phyloP scores from a whole-genome alignment of 2,888 invertebrate species.

The Ischnura elegans region DNA sequence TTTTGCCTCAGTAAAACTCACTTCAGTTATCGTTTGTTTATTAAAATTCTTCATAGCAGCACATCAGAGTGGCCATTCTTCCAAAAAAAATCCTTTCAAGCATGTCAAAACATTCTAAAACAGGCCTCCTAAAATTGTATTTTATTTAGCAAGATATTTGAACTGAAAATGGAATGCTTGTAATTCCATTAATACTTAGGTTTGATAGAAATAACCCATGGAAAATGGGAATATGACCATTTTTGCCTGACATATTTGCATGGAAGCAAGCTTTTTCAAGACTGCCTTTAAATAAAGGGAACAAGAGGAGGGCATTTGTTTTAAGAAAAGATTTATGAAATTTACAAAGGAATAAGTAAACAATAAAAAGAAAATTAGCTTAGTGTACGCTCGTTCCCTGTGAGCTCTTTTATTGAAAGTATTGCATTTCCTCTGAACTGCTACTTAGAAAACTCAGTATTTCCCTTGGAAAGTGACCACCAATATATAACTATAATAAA shows the following conservation, averaged over 20 bases:
- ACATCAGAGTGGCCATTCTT: slow-evolving; percentile 45
- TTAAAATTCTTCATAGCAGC: slow-evolving; percentile 24
- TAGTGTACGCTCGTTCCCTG: slow-evolving; percentile 46
- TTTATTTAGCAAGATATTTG: slow-evolving; percentile 42
- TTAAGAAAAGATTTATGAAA: slow-evolving; percentile 64
- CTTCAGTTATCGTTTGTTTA: neutral
- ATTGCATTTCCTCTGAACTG: slow-evolving; percentile 63
- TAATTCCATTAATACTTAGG: slow-evolving; percentile 46
- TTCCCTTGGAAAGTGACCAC: slow-evolving; percentile 65
- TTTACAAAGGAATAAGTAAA: slow-evolving; percentile 65
- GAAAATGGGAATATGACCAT: slow-evolving; percentile 58
- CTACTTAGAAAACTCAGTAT: slow-evolving; percentile 56
- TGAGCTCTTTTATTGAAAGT: slow-evolving; percentile 62
- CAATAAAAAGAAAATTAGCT: slow-evolving; percentile 64
- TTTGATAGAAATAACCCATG: slow-evolving; percentile 60
- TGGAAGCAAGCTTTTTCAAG: slow-evolving; percentile 65
- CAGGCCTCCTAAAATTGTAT: slow-evolving; percentile 51
- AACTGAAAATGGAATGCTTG: slow-evolving; percentile 1
- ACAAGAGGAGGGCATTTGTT: slow-evolving; percentile 65
- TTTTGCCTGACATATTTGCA: slow-evolving; percentile 66
- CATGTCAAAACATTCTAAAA: slow-evolving; percentile 51
- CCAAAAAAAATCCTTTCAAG: slow-evolving; percentile 25
- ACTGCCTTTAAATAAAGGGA: slow-evolving; percentile 67
- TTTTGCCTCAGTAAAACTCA: neutral
- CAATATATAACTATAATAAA: slow-evolving; percentile 38